Percentiles rank a stretch among this genome's conserved stretches.
Evolutionary conservation across 2,113 vertebrate species (phyloP).

Genomic region (Puntigrus tetrazona): DNA sequence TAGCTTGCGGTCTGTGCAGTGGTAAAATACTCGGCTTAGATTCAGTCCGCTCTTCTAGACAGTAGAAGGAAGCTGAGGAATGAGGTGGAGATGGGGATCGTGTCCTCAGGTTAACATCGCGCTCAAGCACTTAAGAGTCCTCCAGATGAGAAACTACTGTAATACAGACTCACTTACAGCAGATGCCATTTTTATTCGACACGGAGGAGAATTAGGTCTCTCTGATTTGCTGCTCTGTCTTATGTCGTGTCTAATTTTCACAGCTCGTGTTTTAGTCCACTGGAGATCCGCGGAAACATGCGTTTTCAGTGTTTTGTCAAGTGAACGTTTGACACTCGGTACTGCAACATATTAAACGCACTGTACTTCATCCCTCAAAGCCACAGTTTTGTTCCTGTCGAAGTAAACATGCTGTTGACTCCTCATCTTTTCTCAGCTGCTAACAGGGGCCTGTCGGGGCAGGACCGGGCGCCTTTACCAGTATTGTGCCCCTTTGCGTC

Average conservation of each 20-base stretch:
- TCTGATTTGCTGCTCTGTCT: neutral
- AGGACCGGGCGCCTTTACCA: neutral
- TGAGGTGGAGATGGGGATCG: neutral
- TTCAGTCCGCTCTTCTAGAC: neutral
- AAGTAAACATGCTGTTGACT: conserved; percentile 12
- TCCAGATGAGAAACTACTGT: neutral
- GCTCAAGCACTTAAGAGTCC: neutral
- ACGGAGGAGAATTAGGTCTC: neutral
- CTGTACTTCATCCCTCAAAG: neutral
- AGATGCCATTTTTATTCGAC: neutral
- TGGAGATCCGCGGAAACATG: neutral
- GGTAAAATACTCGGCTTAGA: neutral
- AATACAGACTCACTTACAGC: neutral
- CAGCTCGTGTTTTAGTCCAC: neutral
- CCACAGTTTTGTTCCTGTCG: conserved; percentile 1
- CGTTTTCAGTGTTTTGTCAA: neutral
- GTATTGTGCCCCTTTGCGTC: neutral
- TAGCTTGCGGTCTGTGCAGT: neutral
- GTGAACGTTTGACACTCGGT: neutral
- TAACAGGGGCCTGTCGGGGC: neutral
- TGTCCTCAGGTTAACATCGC: neutral
- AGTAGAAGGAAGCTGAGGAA: neutral
- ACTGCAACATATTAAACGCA: neutral
- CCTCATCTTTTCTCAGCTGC: neutral
- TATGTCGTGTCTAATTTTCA: neutral